These are phyloP conservation scores for Yponomeuta sedellus DNA, from an alignment of 2,888 invertebrate genomes.

Conservation along the genomic window DNA sequence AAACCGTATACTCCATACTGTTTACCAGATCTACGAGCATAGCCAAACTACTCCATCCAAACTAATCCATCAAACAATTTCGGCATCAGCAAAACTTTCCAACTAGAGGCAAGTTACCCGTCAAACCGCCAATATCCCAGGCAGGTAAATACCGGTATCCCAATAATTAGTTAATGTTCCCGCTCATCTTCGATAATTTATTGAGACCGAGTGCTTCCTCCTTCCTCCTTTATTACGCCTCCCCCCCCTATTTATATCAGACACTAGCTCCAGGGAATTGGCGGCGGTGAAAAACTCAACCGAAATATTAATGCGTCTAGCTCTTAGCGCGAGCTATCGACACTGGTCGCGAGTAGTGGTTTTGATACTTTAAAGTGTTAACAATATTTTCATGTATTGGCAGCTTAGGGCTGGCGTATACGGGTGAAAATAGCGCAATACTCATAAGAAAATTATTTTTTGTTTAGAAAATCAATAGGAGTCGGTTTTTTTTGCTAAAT, in stretches of 20 bases:
- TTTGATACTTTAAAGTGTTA: conserved; percentile 40
- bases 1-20: no score
- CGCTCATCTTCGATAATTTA: conserved; percentile 73
- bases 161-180: conserved; percentile 72
- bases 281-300: conserved; percentile 72
- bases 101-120: not conserved
- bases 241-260: conserved; percentile 34
- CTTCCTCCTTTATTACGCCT: conserved; percentile 30
- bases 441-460: conserved; percentile 10
- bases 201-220: conserved; percentile 67
- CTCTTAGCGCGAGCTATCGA: conserved; percentile 59
- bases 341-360: conserved; percentile 25
- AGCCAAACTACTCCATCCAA: not conserved
- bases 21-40: no score
- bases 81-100: not conserved
- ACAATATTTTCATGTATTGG: not conserved
- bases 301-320: conserved; percentile 72
- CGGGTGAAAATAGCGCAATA: not conserved
- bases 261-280: conserved; percentile 59
- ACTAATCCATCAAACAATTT: not conserved
- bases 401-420: no score
- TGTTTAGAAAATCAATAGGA: no score
- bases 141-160: conserved; percentile 56
- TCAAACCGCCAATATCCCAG: not conserved
- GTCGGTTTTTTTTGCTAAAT: no score